Percentiles rank a stretch among this genome's conserved stretches.
Evolutionary conservation across 1,140 invertebrate species (phyloP).

Genomic region (Brachionus rubens): DNA sequence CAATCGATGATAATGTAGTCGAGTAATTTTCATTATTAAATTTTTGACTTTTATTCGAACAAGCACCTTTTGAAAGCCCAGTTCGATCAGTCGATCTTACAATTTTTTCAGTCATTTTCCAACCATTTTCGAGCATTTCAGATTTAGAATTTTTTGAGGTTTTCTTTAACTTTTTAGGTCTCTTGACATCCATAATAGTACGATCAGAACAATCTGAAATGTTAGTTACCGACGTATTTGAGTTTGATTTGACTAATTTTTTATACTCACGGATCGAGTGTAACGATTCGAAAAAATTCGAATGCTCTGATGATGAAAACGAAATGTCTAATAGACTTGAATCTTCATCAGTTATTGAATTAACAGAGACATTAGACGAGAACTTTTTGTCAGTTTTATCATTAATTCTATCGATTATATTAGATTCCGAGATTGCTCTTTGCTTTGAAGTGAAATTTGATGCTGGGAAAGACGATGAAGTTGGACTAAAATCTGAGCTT

Average conservation of each 20-base stretch:
- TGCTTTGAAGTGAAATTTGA: no score
- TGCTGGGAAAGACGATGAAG: no score
- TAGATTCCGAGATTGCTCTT: not conserved
- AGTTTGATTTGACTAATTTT: not conserved
- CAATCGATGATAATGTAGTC: not conserved
- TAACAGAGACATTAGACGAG: not conserved
- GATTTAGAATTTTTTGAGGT: not conserved
- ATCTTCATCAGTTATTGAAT: not conserved
- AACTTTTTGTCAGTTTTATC: no score
- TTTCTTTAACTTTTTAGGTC: not conserved
- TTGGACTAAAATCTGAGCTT: no score
- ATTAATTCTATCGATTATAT: not conserved
- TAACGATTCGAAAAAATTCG: not conserved
- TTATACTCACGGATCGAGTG: no score
- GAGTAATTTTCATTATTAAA: not conserved
- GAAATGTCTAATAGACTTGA: constrained; percentile 28
- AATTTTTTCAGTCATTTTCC: not conserved
- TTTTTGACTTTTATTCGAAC: not conserved
- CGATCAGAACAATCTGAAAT: not conserved
- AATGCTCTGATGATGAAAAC: not conserved
- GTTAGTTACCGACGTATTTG: not conserved
- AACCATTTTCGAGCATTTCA: not conserved
- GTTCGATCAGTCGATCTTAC: not conserved
- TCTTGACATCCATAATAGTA: not conserved
- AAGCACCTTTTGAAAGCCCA: not conserved